Base-by-base conservation (phyloP, 2,113 vertebrate genomes). In the Proterorhinus semilunaris region DNA sequence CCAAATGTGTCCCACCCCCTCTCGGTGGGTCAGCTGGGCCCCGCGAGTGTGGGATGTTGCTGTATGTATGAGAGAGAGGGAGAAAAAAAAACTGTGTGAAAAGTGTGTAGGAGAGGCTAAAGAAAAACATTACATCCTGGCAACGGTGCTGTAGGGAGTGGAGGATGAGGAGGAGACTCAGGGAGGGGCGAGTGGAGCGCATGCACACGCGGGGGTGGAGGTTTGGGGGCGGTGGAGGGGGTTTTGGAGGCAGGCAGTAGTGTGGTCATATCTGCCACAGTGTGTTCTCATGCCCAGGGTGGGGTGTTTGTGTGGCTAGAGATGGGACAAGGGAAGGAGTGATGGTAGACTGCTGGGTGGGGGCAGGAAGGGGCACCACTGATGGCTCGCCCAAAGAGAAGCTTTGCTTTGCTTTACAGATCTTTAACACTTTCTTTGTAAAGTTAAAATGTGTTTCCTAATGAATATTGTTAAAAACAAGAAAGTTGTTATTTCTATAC, bases 61-160 rank as follows among this genome's bases (percentile, higher is more conserved):
- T 86, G 90, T 89, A 76, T 84, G 84, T 87, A 61, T 87, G 82
- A 87, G 85, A 83, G 83, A 86, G 86, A 86, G 85, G 85, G 83
- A 87, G 52, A 7, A 52, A 52, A 16, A 44, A 61, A 61, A 83
- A 81, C 81, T 87, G 89, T 89, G 90, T 84, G 91, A 92, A 90
- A 93, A 92, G 81, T 89, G 92, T 90, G 92, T 94, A 93, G 95
- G 94, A 94, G 93, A 93, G 91, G 92, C 92, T 92, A 74, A 61
- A 90, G 90, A 91, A 93, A 93, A 94, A 91, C 91, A 86, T 62
- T 48, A 89, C 69, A 75, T 89, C 54, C 70, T 91, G 85, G 88
- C 84, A 83, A 88, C 72, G 79, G 83, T 52, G 79, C 84, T 86
- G 88, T 82, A 83, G 86, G 87, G 87, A 84, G 90, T 80, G 88